Evolutionary conservation across 2,888 invertebrate species (phyloP), one percentile per base, ranked within the genome.

Genomic region (Drosophila conformis): DNA sequence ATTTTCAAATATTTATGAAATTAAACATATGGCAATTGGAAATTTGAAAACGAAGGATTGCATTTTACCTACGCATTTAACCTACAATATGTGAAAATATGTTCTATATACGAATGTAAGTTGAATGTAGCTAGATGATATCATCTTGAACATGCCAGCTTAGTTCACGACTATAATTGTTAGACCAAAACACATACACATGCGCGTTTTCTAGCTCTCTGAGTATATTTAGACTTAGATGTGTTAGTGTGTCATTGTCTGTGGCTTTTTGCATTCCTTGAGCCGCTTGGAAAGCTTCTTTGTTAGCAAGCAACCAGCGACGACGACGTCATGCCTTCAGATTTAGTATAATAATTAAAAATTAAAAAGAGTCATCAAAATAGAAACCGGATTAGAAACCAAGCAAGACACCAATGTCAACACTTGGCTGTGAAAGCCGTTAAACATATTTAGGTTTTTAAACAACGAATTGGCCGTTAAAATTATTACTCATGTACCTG

Each of bases 71-170:
- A 29, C 10, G 27, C 25, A 59, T 46, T 46, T 46, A 3, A 10
- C 21, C 40, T n/a, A 59, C 25, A 38, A 60, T 6, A 54, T 48
- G 54, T 59, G 51, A 48, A 36, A 70, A 58, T 25, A 21, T 52
- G 49, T 61, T 68, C 38, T 11, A 38, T 27, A 35, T 40, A 18
- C 10, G 21, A 13, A 40, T 25, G 31, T n/a, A 46, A n/a, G 31
- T 25, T 1, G 5, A 40, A 35, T 21, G 49, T 27, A 35, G 59
- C 79, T 72, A 84, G 86, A 90, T 90, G 90, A 91, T 90, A 90
- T 91, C 90, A 90, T 91, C 82, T 90, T 73, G 46, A 59, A 38
- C 76, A 77, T 87, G 83, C 85, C 82, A 82, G 77, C 63, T 76
- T 67, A 80, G 78, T 73, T 83, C 73, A 77, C 83, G 74, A 66